These are phyloP conservation scores for Cygnus buccinator DNA, from an alignment of 2,113 vertebrate genomes.

Conservation along the genomic window DNA sequence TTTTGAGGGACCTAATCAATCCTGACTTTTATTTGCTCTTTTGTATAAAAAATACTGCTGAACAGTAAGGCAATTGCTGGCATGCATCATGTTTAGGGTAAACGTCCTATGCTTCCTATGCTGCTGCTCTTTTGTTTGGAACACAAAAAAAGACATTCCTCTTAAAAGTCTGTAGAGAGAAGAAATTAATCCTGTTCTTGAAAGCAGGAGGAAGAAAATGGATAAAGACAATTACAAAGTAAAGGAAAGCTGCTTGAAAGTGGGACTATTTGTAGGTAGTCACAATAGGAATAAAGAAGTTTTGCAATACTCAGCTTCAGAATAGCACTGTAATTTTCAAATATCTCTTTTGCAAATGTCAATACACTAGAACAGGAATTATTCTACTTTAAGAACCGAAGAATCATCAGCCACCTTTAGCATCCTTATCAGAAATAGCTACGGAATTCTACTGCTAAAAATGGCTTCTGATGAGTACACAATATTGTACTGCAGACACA, in stretches of 20 bases:
- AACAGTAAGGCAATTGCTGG: neutral
- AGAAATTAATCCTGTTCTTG: neutral
- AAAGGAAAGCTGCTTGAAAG: neutral
- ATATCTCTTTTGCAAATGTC: neutral
- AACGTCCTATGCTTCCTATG: neutral
- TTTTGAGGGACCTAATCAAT: neutral
- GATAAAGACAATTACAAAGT: neutral
- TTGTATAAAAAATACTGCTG: neutral
- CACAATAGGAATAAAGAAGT: neutral
- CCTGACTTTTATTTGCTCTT: neutral
- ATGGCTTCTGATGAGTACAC: neutral
- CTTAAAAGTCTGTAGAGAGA: neutral
- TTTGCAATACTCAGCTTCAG: neutral
- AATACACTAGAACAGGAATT: neutral
- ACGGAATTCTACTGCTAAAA: neutral
- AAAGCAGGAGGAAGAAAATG: neutral
- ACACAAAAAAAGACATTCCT: neutral
- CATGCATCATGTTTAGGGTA: neutral
- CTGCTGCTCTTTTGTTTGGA: neutral
- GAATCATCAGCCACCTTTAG: neutral
- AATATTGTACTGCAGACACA: neutral
- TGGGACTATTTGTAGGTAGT: rapidly evolving
- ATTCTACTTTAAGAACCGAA: neutral
- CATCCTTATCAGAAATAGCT: constrained; percentile 26
- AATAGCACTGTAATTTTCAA: neutral